Base-by-base conservation (phyloP, 2,113 vertebrate species). In the Ammodytes marinus region DNA sequence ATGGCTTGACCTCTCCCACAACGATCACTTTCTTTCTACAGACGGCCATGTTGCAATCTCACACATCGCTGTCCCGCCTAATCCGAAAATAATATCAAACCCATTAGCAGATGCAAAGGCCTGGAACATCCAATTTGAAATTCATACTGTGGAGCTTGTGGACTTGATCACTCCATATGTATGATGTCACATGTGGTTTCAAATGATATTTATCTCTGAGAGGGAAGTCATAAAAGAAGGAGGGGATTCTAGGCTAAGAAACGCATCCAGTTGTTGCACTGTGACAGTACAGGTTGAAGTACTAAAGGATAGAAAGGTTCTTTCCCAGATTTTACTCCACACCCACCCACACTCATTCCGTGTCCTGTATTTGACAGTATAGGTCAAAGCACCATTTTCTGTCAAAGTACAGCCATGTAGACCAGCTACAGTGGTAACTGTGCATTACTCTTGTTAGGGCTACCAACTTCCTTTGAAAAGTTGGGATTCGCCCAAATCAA, bases 61-160 rank as follows among this genome's bases (percentile, higher is more conserved):
- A 94, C 92, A 94, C 90, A 89, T 87, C 91, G 42, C 77, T 86
- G 87, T 92, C 77, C 74, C 55, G 8, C 79, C 83, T 90, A 92
- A 94, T 91, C 89, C 40, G 15, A 93, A 93, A 92, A 93, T 91
- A 91, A 93, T 93, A 93, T 91, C 89, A 85, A 89, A 73, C 66
- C 71, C 89, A 91, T 94, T 92, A 93, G 82, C 27, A 79, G 79
- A 85, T 42, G 89, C 88, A 92, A 80, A 88, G 84, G 46, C 59
- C 90, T 79, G 83, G 82, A 92, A 94, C 93, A 93, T 93, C 87
- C 91, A 89, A 93, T 93, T 78, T 89, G 67, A 87, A 89, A 85
- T 85, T 82, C 74, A 90, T 79, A 83, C 86, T 80, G 70, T 79
- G 53, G 60, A 5, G 59, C 63, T 80, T 13, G 17, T 35, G 9